Base-by-base conservation (phyloP, 2,113 vertebrate genomes). In the Camelus bactrianus region DNA sequence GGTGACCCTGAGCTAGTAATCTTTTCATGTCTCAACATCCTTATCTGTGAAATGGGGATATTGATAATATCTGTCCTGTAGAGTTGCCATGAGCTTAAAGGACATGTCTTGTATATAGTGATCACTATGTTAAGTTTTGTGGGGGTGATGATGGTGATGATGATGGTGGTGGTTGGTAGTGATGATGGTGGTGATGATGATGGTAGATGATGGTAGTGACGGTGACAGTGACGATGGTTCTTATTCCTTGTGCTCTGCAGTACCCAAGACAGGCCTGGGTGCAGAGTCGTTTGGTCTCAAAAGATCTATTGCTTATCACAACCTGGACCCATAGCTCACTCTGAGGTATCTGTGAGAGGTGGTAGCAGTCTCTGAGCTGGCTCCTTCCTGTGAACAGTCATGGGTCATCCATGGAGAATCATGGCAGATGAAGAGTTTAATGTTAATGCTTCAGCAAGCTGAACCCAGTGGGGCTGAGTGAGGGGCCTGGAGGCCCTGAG, bases 401-500 rank as follows among this genome's bases (percentile, higher is more conserved):
- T 38, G 16, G n/a, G n/a, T 42, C 22, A 56, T 14, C 19, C 15
- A 22, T 42, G 46, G 50, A 19, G 20, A 52, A 28, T 38, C 75
- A 79, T 48, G 48, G n/a, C 69, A 50, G 58, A 52, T 24, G 69
- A 56, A 22, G 50, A 30, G 14, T 72, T 67, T 46, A n/a, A n/a
- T 46, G 22, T 15, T 62, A 48, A 52, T 15, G 1, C 30, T 42
- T 4, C 62, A 88, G 62, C n/a, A 46, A 82, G 26, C 5, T 52
- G 20, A 54, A 24, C 15, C 32, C n/a, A 17, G 67, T 14, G 20
- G 20, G 5, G 11, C 6, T 32, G 13, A 24, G 4, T 8, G 1
- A 5, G 16, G 35, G 42, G 28, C 2, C 6, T 2, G 0, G 19
- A 28, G 50, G 32, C 32, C 26, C 3, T 1, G 46, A 32, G 35